phyloP scores from a whole-genome alignment of 2,113 vertebrate genomes.

The Syngnathus floridae region DNA sequence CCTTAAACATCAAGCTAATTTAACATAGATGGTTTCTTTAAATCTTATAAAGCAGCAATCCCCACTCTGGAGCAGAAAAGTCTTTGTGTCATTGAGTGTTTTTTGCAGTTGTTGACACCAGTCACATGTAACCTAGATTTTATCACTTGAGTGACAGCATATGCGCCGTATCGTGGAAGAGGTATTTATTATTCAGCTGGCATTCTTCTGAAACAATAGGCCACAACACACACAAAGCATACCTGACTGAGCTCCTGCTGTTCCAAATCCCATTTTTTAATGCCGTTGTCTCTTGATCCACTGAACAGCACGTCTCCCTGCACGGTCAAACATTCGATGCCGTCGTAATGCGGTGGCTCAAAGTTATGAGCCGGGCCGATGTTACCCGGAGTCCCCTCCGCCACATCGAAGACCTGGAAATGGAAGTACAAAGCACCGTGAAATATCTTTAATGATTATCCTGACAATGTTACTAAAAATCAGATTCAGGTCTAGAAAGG shows the following conservation, averaged over 20 bases:
- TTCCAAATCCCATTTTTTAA: slow-evolving; percentile 96
- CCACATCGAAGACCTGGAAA: slow-evolving; percentile 84
- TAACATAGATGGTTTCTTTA: no score
- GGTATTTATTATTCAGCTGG: neutral
- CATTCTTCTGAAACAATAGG: neutral
- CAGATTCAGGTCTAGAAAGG: neutral
- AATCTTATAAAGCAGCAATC: no score
- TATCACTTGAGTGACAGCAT: neutral
- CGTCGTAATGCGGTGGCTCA: slow-evolving; percentile 94
- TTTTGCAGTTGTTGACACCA: neutral
- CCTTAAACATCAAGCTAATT: no score
- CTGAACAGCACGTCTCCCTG: slow-evolving; percentile 88
- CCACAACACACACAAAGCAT: neutral
- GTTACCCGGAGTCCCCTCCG: slow-evolving; percentile 79
- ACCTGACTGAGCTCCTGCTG: slow-evolving; percentile 94
- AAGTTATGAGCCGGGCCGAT: slow-evolving; percentile 91
- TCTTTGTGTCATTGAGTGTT: neutral
- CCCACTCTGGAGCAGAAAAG: no score
- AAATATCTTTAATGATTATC: neutral
- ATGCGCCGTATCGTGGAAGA: neutral
- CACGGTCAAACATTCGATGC: slow-evolving; percentile 90
- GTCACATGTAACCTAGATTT: slow-evolving; percentile 5
- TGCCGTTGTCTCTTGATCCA: slow-evolving; percentile 91
- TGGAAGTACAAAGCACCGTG: neutral
- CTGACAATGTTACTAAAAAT: neutral